phyloP scores from a whole-genome alignment of 2,113 vertebrate genomes.

The Gavialis gangeticus region DNA sequence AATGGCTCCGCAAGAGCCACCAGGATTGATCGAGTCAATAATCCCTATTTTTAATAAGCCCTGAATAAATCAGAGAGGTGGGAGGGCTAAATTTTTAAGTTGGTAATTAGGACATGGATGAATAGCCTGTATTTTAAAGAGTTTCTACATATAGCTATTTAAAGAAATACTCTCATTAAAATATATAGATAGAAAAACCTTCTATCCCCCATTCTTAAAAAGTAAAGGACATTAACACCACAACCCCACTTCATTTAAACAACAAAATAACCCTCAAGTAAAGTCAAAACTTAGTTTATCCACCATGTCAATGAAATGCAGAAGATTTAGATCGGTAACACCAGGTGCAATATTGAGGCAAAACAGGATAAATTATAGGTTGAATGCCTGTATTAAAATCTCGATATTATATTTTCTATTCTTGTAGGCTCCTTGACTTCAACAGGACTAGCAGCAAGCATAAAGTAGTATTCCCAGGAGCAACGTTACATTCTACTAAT shows the following conservation, averaged over 20 bases:
- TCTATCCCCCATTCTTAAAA: background rate
- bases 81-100: background rate
- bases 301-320: background rate
- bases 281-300: background rate
- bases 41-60: background rate
- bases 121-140: background rate
- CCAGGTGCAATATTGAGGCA: background rate
- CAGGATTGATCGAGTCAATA: background rate
- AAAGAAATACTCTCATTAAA: rapidly evolving
- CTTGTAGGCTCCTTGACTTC: background rate
- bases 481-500: background rate
- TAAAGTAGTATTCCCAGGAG: background rate
- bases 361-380: background rate
- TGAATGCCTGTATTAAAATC: background rate
- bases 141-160: background rate
- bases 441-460: background rate
- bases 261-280: background rate
- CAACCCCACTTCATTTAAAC: background rate
- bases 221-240: background rate
- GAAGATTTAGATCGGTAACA: background rate
- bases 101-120: background rate
- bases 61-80: background rate
- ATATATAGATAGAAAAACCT: background rate
- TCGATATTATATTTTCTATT: background rate
- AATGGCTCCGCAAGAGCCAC: background rate